These are phyloP conservation scores for Drosophila cardini DNA, from an alignment of 1,140 invertebrate species.

Conservation along the genomic window DNA sequence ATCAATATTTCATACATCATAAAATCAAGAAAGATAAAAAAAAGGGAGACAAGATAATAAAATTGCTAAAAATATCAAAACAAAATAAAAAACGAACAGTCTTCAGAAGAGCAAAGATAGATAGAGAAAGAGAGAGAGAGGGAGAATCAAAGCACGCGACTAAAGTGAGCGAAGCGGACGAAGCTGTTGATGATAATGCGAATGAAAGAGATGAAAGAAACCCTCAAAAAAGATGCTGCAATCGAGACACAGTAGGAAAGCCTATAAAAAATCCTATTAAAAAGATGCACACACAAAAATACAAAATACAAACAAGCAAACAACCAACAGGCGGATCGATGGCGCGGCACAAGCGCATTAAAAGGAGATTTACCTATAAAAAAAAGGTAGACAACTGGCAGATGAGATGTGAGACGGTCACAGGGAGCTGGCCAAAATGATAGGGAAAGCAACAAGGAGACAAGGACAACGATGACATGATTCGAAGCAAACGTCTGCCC, in stretches of 20 bases:
- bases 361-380: conserved; percentile 80
- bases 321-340: conserved; percentile 62
- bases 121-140: no score
- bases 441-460: conserved; percentile 50
- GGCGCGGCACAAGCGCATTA: conserved; percentile 70
- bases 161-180: conserved; percentile 37
- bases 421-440: conserved; percentile 47
- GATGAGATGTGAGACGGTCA: conserved; percentile 55
- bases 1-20: conserved; percentile 60
- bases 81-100: conserved; percentile 27
- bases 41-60: conserved; percentile 49
- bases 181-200: conserved; percentile 1
- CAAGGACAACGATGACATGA: conserved; percentile 33
- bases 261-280: conserved; percentile 79
- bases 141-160: conserved; percentile 56
- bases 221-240: conserved; percentile 48
- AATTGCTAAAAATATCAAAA: conserved; percentile 67
- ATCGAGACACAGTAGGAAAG: conserved; percentile 36
- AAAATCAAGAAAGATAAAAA: conserved; percentile 37
- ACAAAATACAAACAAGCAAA: conserved; percentile 57
- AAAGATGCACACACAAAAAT: conserved; percentile 59
- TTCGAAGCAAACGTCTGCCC: conserved; percentile 31
- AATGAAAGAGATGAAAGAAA: conserved; percentile 15
- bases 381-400: conserved; percentile 64
- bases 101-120: conserved; percentile 24